Evolutionary conservation across 2,113 vertebrate genomes (phyloP), one percentile per base, ranked within the genome.

Genomic region (Oriolus oriolus): DNA sequence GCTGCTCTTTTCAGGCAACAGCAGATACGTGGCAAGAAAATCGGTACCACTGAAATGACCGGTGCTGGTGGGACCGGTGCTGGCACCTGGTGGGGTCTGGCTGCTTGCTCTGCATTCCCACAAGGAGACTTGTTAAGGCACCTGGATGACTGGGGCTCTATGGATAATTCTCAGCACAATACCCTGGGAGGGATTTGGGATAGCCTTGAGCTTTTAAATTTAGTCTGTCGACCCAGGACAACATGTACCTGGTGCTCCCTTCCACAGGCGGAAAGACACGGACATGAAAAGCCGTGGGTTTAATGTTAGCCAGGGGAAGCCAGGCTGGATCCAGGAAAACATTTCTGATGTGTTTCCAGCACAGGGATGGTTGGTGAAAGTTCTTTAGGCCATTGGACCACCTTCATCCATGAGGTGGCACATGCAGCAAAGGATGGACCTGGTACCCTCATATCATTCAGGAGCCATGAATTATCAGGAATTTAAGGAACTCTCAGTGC

Each of bases 41-140:
- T 50, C 0, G 11, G 69, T 35, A 24, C 86, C 74, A 8, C 42
- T 52, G 73, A 74, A 52, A 44, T 42, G 35, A 49, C 65, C 6
- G 4, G 85, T 0, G 2, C n/a, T 91, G 84, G 61, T 65, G 39
- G 66, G 49, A 28, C 87, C 9, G 1, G 41, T 37, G 41, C 49
- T 85, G 91, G 79, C 52, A 93, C 82, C 71, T 56, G 83, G 30
- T 70, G 75, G 64, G 71, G 50, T 84, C 60, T 84, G 87, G 47
- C 64, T 84, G 68, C 73, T 89, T 59, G 56, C 63, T 65, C 63
- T 87, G 84, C 82, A 31, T 44, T 70, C 70, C 78, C 71, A 65
- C 66, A 33, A 35, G 53, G 66, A 94, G 53, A 66, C 70, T 89
- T 37, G n/a, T 69, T 95, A 96, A 96, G 95, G 92, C 96, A 96